Conservation (phyloP, 2,113 vertebrate genomes). For the Odontophorus gujanensis region DNA sequence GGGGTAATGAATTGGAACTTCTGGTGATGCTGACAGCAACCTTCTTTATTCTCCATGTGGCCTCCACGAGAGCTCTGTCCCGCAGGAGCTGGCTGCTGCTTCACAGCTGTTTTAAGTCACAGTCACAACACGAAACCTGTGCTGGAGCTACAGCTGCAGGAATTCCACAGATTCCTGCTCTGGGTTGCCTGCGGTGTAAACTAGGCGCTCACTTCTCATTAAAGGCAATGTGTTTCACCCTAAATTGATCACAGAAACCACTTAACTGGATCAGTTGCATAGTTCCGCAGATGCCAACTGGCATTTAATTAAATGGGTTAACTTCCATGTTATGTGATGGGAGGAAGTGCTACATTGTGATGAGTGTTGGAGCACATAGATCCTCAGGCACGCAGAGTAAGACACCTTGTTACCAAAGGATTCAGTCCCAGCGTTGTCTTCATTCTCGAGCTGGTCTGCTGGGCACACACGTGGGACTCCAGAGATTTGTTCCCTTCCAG, state of each 20-base stretch:
- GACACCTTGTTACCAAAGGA: too few relatives aligned
- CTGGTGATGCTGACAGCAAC: rapidly evolving
- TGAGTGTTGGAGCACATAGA: not conserved
- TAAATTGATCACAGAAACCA: not conserved
- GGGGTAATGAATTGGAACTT: not conserved
- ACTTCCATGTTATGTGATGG: not conserved
- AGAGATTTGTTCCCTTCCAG: not conserved
- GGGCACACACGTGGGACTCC: not conserved
- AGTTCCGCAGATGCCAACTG: not conserved
- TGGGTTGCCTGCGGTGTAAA: not conserved
- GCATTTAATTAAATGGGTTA: not conserved
- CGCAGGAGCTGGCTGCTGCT: not conserved
- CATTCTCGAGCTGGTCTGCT: not conserved
- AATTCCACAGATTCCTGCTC: slow-evolving; percentile 67
- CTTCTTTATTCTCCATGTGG: rapidly evolving
- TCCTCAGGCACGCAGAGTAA: not conserved
- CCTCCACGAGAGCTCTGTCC: not conserved
- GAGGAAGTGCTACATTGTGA: not conserved
- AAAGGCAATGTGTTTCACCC: not conserved
- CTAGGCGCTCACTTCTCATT: not conserved
- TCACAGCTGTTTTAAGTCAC: not conserved
- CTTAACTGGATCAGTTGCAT: not conserved
- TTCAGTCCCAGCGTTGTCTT: too few relatives aligned
- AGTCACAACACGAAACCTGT: not conserved
- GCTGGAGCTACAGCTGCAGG: slow-evolving; percentile 36